Evolutionary conservation across 2,888 invertebrate genomes (phyloP), one percentile per base, ranked within the genome.

Genomic region (Anticlea derivata): DNA sequence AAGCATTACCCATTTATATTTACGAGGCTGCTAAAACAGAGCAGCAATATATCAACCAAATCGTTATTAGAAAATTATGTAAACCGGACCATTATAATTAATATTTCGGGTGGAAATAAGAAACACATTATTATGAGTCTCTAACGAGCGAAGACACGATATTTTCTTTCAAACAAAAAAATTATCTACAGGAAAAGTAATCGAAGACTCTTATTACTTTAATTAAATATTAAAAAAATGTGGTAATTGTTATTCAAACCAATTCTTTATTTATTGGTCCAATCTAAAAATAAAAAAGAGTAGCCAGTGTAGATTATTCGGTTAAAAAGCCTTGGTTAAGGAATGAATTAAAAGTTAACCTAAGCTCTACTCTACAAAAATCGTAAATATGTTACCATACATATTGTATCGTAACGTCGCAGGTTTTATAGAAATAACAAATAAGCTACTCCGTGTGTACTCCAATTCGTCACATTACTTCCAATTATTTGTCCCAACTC

Each of bases 51-150:
- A 81, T 86, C 80, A 83, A 84, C 76, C 83, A 72, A 77, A 79
- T 76, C 76, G 74, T 84, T 84, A 87, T 87, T 85, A 83, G 83
- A 81, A 83, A 87, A 86, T 88, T 88, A 88, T 87, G 88, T 86
- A 83, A 87, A 78, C 65, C 69, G 68, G 61, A 70, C 76, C 76
- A 80, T 88, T 84, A 78, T 80, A 86, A 88, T 87, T 86, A 87
- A 84, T 87, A 86, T 86, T 87, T 84, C 70, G 70, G 80, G 66
- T 73, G 66, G 65, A 68, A 82, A 75, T 68, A 72, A 76, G 77
- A 72, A 73, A 76, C 70, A 72, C 63, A 73, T 75, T 79, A 76
- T 68, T 50, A 63, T 55, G 41, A 55, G 52, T 58, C 66, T 63
- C 68, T 68, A 68, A 68, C 65, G 68, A 61, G 68, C 62, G 57